Percentiles rank a stretch among this genome's conserved stretches.
phyloP scores from a whole-genome alignment of 30 jellyfish, hydroid and myxozoan genomes.

The Aurelia aurita region DNA sequence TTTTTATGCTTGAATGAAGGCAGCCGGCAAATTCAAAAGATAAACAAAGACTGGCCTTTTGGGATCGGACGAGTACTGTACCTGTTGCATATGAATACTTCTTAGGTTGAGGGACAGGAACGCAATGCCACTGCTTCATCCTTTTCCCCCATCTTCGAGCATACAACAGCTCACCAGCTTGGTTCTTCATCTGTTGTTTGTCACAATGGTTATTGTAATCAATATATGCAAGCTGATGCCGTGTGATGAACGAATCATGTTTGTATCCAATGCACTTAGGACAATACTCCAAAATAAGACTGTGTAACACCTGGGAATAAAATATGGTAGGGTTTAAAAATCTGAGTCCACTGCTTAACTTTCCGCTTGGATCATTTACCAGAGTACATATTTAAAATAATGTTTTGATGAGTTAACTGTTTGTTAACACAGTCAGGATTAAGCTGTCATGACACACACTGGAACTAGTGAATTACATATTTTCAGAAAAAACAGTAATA shows the following conservation, averaged over 20 bases:
- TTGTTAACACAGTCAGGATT: too few relatives aligned
- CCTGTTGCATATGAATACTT: too few relatives aligned
- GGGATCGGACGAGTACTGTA: too few relatives aligned
- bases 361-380: too few relatives aligned
- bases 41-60: too few relatives aligned
- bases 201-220: slow-evolving; percentile 22
- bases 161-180: slow-evolving; percentile 35
- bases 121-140: slow-evolving; percentile 39
- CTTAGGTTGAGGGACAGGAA: slow-evolving; percentile 64
- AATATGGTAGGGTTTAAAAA: not conserved
- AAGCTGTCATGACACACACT: too few relatives aligned
- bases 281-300: slow-evolving; percentile 11
- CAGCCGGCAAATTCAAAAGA: too few relatives aligned
- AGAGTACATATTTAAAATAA: too few relatives aligned
- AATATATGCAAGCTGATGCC: slow-evolving; percentile 32
- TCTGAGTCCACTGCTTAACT: not conserved
- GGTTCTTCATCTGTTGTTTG: slow-evolving; percentile 2
- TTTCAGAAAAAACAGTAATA: too few relatives aligned
- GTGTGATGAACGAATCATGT: slow-evolving; percentile 40
- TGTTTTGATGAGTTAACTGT: too few relatives aligned
- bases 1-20: too few relatives aligned
- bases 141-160: slow-evolving; percentile 53
- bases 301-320: slow-evolving; percentile 23
- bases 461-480: too few relatives aligned
- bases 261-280: slow-evolving; percentile 61